Base-by-base conservation (phyloP, 2,888 invertebrate genomes). In the Entomobrya multifasciata region DNA sequence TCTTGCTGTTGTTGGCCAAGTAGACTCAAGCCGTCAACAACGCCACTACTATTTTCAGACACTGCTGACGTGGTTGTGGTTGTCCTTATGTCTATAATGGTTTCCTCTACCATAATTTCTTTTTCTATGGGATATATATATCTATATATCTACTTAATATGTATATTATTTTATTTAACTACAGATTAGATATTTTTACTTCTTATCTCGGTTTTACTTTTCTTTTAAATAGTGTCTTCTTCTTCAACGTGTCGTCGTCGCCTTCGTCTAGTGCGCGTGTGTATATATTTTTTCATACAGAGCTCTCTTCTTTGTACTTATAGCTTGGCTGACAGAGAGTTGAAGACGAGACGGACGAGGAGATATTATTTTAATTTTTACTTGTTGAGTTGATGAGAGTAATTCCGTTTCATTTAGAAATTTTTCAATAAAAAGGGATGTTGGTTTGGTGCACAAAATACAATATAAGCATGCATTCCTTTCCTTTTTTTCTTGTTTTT, bases 31-130 rank as follows among this genome's bases (percentile, higher is more conserved):
- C 60, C 70, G 70, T 85, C 84, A n/a, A 70, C 84, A 20, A 52
- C 83, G 49, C 67, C 67, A 70, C 67, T 44, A 22, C 55, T 55
- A 60, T 57, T 72, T 44, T 78, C 78, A 70, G 72, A 70, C 82
- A 62, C 82, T 78, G 79, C 78, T 79, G 85, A 78, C 72, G 85
- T 85, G 36, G 60, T 79, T 85, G 85, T 85, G 85, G 85, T 85
- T 60, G 83, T 76, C 62, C 85, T 78, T 79, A 85, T 85, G 85
- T 85, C 85, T 79, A 85, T 41, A 49, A 85, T 79, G 25, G 85
- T 85, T 79, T 85, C 85, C 44, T 85, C 85, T 79, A 85, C 85
- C 85, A 85, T 85, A 70, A 78, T 84, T 83, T 76, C 76, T 83
- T 76, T 52, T 76, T n/a, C 62, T 60, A 47, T 62, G 20, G 30